phyloP scores from a whole-genome alignment of 1,140 invertebrate genomes.

The Sipha flava region DNA sequence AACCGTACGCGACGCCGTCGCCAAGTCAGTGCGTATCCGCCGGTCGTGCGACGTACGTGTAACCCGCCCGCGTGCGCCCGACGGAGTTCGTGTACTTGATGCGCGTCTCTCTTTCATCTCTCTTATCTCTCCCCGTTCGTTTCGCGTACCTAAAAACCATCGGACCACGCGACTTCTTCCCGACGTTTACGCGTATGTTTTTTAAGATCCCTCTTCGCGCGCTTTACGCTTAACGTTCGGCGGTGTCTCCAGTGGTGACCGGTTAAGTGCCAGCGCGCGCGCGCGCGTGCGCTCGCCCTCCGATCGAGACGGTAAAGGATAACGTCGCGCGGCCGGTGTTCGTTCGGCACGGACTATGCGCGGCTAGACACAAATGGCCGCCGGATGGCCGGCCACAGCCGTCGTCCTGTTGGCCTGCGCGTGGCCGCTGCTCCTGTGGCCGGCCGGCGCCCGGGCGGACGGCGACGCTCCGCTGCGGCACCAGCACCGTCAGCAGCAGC shows the following conservation, averaged over 20 bases:
- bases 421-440: not conserved
- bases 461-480: not conserved
- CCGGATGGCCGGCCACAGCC: not conserved
- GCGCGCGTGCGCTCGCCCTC: no score
- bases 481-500: not conserved
- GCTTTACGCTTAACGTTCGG: not conserved
- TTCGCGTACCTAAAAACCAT: no score
- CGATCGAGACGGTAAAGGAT: no score
- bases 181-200: no score
- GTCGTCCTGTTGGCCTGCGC: not conserved
- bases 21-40: slow-evolving; percentile 9
- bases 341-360: not conserved
- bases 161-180: no score
- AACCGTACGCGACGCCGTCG: not conserved
- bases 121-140: not conserved
- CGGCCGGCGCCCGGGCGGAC: not conserved
- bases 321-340: not conserved
- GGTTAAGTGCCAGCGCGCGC: not conserved
- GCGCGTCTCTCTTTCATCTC: not conserved
- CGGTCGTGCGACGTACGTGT: not conserved
- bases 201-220: no score
- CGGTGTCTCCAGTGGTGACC: not conserved
- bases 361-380: slow-evolving; percentile 1
- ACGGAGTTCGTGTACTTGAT: no score
- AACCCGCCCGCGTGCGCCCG: no score